Conservation (phyloP, 2,888 invertebrate genomes). For the Leptothorax acervorum region DNA sequence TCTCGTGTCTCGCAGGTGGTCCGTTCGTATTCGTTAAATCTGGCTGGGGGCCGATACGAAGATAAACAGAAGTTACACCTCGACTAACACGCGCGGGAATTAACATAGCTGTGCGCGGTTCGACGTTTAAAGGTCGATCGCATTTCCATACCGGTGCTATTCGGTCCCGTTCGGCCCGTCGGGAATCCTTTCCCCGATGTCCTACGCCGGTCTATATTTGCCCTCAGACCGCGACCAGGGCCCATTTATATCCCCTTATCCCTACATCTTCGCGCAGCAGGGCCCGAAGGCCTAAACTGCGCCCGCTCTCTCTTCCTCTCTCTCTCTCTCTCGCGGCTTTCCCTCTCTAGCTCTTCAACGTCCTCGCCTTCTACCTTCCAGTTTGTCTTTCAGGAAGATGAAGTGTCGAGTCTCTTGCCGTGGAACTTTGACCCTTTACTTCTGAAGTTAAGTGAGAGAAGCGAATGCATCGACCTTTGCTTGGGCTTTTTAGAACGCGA, state of each 20-base stretch:
- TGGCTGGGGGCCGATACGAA: constrained; percentile 77
- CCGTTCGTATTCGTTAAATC: constrained; percentile 81
- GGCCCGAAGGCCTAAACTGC: constrained; percentile 60
- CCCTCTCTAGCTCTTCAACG: constrained; percentile 1
- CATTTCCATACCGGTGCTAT: constrained; percentile 84
- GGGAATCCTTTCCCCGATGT: constrained; percentile 65
- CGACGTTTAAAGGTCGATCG: constrained; percentile 81
- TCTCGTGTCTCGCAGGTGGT: constrained; percentile 78
- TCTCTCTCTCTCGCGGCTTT: background rate
- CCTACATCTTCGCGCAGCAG: constrained; percentile 74
- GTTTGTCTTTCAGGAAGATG: constrained; percentile 45
- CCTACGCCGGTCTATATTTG: constrained; percentile 79
- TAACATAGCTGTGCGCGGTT: constrained; percentile 81
- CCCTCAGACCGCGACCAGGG: constrained; percentile 75
- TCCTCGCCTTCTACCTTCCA: constrained; percentile 5
- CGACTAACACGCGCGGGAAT: constrained; percentile 81
- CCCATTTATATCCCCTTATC: constrained; percentile 81
- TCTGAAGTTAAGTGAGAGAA: constrained; percentile 23
- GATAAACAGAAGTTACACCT: constrained; percentile 85
- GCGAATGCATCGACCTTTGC: background rate
- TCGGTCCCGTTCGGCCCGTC: constrained; percentile 75
- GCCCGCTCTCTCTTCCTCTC: background rate
- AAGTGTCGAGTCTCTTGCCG: constrained; percentile 27
- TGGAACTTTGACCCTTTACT: constrained; percentile 42
- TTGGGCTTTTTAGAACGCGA: background rate